Percentiles rank a stretch among this genome's conserved stretches.
These are phyloP conservation scores for Amazona guildingii DNA, from an alignment of 2,113 vertebrate species.

Conservation along the genomic window DNA sequence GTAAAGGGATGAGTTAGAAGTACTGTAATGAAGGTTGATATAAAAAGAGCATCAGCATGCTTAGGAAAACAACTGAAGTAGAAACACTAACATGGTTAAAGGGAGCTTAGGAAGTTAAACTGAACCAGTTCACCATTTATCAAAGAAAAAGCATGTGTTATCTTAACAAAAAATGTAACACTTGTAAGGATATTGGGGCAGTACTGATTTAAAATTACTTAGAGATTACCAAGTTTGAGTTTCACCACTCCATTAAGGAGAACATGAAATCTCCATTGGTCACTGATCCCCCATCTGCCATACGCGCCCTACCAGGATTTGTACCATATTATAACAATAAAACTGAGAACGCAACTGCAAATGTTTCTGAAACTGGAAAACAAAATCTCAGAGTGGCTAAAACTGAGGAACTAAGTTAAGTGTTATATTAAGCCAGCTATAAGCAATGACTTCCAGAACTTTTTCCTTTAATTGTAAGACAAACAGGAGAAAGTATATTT, in stretches of 20 bases:
- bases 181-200: neutral
- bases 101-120: neutral
- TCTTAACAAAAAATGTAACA: neutral
- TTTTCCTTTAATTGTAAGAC: neutral
- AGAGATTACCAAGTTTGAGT: neutral
- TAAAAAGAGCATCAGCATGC: neutral
- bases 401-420: neutral
- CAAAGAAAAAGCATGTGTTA: neutral
- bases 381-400: neutral
- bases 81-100: neutral
- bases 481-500: neutral
- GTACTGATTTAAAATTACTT: neutral
- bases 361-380: neutral
- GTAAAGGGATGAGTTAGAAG: neutral
- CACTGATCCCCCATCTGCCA: neutral
- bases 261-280: neutral
- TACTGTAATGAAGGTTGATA: neutral
- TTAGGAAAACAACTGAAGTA: neutral
- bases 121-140: neutral
- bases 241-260: neutral
- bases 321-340: fast-evolving
- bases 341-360: neutral
- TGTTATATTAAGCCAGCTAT: neutral
- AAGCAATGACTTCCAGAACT: neutral
- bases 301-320: neutral